A percentile compares a stretch with the other conserved stretches of the same genome.
Evolutionary conservation across 2,888 invertebrate species (phyloP).

Genomic region (Auanema sp.): DNA sequence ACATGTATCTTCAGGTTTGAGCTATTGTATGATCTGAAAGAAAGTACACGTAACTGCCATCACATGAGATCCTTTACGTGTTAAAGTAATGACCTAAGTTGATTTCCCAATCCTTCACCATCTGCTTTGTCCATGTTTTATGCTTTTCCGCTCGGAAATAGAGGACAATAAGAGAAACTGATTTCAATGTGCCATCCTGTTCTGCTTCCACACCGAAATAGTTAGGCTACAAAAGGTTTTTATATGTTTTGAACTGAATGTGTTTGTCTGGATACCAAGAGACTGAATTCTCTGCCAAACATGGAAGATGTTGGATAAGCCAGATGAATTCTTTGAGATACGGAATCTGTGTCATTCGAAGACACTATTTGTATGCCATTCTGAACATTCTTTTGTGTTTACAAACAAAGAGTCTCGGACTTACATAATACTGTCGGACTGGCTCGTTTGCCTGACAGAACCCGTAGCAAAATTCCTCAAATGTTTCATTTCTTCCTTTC

Average conservation of each 20-base stretch:
- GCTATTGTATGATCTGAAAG: no score
- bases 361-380: conserved; percentile 48
- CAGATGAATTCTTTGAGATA: conserved; percentile 30
- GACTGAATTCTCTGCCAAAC: conserved; percentile 29
- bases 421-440: conserved; percentile 40
- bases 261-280: conserved; percentile 23
- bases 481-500: no score
- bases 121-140: conserved; percentile 39
- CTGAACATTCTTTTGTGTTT: conserved; percentile 23
- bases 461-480: conserved; percentile 44
- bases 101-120: conserved; percentile 42
- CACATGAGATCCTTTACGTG: background rate
- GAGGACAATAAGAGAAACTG: conserved; percentile 33
- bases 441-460: conserved; percentile 57
- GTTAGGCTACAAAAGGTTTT: conserved; percentile 22
- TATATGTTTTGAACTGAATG: background rate
- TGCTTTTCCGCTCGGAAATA: conserved; percentile 49
- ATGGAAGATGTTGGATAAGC: conserved; percentile 33
- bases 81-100: conserved; percentile 36
- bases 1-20: no score
- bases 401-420: conserved; percentile 2
- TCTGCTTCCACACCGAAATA: conserved; percentile 26
- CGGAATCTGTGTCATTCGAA: conserved; percentile 23
- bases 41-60: no score
- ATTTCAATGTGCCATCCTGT: conserved; percentile 24